A percentile compares a stretch with the other conserved stretches of the same genome.
These are phyloP conservation scores for Ichneumoninae sp. DNA, from an alignment of 2,888 invertebrate genomes.

Conservation along the genomic window DNA sequence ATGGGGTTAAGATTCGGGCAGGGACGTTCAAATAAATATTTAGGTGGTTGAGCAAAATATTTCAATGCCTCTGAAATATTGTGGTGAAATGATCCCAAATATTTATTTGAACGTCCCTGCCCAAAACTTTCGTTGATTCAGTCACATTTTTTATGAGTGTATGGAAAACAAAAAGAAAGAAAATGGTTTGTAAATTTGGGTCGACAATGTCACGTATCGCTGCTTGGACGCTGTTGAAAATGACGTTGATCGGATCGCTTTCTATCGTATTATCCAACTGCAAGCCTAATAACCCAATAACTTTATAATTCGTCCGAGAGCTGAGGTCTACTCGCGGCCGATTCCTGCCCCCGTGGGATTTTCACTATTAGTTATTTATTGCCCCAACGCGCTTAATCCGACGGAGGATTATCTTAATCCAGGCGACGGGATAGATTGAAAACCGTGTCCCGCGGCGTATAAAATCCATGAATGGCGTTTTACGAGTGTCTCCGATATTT, in stretches of 20 bases:
- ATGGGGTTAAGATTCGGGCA: too few species aligned
- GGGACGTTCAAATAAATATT: too few species aligned
- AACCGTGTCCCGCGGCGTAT: conserved; percentile 31
- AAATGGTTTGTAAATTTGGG: not conserved
- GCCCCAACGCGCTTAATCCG: conserved; percentile 4
- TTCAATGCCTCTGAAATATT: too few species aligned
- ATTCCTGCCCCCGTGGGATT: not conserved
- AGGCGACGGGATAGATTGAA: conserved; percentile 31
- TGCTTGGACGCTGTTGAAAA: not conserved
- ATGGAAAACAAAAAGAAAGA: not conserved
- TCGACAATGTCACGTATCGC: not conserved
- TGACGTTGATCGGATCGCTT: not conserved
- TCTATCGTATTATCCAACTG: not conserved
- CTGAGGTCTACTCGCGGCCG: not conserved
- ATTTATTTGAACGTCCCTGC: too few species aligned
- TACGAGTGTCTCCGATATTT: conserved; percentile 58
- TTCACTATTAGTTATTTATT: conserved; percentile 40
- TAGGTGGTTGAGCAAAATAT: too few species aligned
- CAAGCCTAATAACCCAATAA: not conserved
- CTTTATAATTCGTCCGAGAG: not conserved
- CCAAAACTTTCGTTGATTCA: too few species aligned
- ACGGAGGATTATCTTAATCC: conserved; percentile 46
- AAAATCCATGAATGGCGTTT: conserved; percentile 45
- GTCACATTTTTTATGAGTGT: too few species aligned
- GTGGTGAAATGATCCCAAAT: too few species aligned